Percentiles rank a stretch among this genome's conserved stretches.
Conservation (phyloP, 1,140 invertebrate species). For the Drosophila lacteicornis region DNA sequence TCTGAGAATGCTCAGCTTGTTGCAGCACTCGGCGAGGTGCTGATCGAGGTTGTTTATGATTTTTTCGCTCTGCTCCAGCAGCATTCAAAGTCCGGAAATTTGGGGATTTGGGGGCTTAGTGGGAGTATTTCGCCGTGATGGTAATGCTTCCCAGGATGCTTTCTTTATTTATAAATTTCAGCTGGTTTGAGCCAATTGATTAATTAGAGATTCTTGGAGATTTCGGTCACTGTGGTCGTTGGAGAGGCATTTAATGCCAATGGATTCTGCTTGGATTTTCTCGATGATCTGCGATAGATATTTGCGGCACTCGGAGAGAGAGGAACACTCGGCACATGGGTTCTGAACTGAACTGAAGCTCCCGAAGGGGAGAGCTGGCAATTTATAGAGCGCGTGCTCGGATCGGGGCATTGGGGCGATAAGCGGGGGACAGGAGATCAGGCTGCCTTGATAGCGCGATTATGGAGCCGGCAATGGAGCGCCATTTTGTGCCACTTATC, state of each 20-base stretch:
- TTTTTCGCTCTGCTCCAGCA: conserved; percentile 54
- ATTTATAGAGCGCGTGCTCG: conserved; percentile 62
- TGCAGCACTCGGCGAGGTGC: conserved; percentile 45
- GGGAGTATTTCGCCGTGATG: conserved; percentile 27
- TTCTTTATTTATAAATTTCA: not conserved
- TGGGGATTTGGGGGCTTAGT: not conserved
- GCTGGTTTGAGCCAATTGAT: conserved; percentile 9
- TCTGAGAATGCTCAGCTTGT: conserved; percentile 34
- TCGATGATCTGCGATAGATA: conserved; percentile 22
- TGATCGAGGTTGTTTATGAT: conserved; percentile 46
- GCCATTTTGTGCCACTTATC: conserved; percentile 74
- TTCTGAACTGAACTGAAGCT: conserved; percentile 68
- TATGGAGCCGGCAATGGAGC: conserved; percentile 32
- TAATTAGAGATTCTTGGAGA: conserved; percentile 5
- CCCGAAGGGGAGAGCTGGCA: conserved; percentile 9
- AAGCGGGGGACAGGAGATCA: conserved; percentile 65
- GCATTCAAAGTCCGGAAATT: conserved; percentile 45
- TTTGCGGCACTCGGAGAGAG: conserved; percentile 9
- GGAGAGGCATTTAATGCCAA: conserved; percentile 59
- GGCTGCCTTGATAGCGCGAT: conserved; percentile 48
- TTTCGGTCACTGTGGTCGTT: conserved; percentile 3
- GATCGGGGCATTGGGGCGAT: conserved; percentile 32
- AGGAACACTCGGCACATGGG: conserved; percentile 42
- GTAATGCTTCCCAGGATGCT: conserved; percentile 16
- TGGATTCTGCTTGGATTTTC: conserved; percentile 19